Base-by-base conservation (phyloP, 1,140 invertebrate species). In the Pseudoatta argentina region DNA sequence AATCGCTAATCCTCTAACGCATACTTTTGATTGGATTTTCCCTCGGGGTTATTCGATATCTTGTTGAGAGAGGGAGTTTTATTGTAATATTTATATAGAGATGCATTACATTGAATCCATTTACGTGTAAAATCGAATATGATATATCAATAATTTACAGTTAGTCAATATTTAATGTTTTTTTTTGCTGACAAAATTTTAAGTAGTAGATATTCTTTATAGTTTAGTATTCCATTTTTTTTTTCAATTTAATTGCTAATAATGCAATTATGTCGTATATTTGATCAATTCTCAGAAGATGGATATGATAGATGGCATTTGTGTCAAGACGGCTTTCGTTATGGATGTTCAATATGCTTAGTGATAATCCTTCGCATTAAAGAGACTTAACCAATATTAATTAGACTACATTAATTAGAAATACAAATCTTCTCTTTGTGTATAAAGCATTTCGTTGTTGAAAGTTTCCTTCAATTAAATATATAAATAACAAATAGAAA, bases 301-400 rank as follows among this genome's bases (percentile, higher is more conserved):
- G 24, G 12, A 66, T 66, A 14, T 14, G 24, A 14, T 48, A 48
- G 14, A 8, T n/a, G n/a, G 55, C 21, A 30, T 71, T 75, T 8
- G 27, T 24, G 44, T 83, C 24, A 83, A 75, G 24, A 59, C 12
- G n/a, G 30, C 51, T 81, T 61, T 34, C 39, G 0, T 71, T 69
- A 44, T 71, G 27, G 18, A 83, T 61, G 55, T 10, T 83, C 27
- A 75, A 61, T 63, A 66, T 66, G 39, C 76, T 78, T 75, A 75
- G 24, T 30, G 79, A 51, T 83, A 73, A 83, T 83, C 69, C 55
- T 75, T 63, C 18, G 64, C 34, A 64, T 83, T 24, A 83, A 75
- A 75, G 24, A 63, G 79, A 63, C 55, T 83, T 44, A 44, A 44
- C 61, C n/a, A 8, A 8, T 75, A 83, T 63, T 83, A 83, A 83